Base-by-base conservation (phyloP, 1,140 invertebrate genomes). In the Heliconius himera region DNA sequence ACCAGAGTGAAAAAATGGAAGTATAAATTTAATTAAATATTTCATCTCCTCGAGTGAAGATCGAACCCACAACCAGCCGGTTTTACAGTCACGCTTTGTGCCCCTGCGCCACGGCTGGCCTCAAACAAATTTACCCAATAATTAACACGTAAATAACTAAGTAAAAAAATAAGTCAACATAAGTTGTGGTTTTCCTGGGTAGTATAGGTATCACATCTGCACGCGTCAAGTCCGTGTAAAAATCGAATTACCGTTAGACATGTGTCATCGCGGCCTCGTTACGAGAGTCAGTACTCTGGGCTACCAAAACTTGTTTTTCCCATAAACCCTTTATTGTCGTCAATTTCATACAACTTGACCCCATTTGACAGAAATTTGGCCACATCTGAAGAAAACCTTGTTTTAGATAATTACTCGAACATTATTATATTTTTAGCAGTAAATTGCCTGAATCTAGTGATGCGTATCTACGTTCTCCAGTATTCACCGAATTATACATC, bases 261-360 rank as follows among this genome's bases (percentile, higher is more conserved):
- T 92, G 91, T 93, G 90, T 91, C 92, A 92, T 90, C 87, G 87
- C 83, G 89, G 86, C 90, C 91, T 94, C 93, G 87, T 88, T 95
- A 87, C 91, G 87, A 89, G 87, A 78, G 83, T 81, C 82, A 84
- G 83, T 87, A 85, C 86, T 84, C 89, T 79, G 82, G 49, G 81
- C 93, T 78, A 89, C 89, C 78, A 70, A 91, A 95, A 89, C 95
- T 94, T 88, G 91, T 95, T 91, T 87, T 51, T 56, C 85, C 89
- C 85, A 85, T 87, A 88, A 86, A 89, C 92, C 90, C 85, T 94
- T 93, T 94, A 82, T 85, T 86, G 41, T 77, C 56, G 60, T 56
- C 72, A 74, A 77, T 70, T 76, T 80, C 70, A 80, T 70, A 80
- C 29, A 54, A 38, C 20, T 54, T 41, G 54, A 77, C 33, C 36